A percentile compares a stretch with the other conserved stretches of the same genome.
phyloP scores from a whole-genome alignment of 2,113 vertebrate genomes.

The Brachypteracias leptosomus region DNA sequence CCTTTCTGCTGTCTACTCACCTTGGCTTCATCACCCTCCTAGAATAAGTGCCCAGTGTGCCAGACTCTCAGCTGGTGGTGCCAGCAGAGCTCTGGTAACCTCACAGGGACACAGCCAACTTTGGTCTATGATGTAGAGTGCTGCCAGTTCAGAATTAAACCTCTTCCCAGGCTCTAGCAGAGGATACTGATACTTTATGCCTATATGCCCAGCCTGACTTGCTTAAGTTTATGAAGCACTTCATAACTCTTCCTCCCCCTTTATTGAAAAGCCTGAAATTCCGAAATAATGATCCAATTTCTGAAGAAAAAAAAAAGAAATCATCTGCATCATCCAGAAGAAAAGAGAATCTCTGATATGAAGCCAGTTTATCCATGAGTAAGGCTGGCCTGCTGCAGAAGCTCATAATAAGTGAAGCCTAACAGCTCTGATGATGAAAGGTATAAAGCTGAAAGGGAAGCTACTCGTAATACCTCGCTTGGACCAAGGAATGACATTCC shows the following conservation, averaged over 20 bases:
- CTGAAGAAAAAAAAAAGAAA: not conserved
- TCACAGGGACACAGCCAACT: fast-evolving
- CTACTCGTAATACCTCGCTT: not conserved
- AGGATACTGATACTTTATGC: not conserved
- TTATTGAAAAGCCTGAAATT: not conserved
- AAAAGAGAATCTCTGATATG: not conserved
- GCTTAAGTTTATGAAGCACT: not conserved
- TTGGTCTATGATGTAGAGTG: not conserved
- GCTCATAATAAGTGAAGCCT: not conserved
- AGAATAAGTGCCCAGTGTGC: fast-evolving
- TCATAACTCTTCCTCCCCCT: not conserved
- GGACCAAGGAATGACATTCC: not conserved
- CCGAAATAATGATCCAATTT: not conserved
- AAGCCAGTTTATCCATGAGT: not conserved
- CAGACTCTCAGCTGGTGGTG: not conserved
- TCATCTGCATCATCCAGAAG: not conserved
- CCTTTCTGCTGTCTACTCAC: not conserved
- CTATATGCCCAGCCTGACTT: not conserved
- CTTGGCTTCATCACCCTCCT: not conserved
- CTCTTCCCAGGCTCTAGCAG: not conserved
- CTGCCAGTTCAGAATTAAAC: not conserved
- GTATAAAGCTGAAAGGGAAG: not conserved
- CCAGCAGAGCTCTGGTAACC: not conserved
- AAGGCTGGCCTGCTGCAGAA: not conserved
- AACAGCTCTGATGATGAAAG: not conserved